Conservation (phyloP, 2,797 vertebrate genomes). For the Chromobotia macracanthus region DNA sequence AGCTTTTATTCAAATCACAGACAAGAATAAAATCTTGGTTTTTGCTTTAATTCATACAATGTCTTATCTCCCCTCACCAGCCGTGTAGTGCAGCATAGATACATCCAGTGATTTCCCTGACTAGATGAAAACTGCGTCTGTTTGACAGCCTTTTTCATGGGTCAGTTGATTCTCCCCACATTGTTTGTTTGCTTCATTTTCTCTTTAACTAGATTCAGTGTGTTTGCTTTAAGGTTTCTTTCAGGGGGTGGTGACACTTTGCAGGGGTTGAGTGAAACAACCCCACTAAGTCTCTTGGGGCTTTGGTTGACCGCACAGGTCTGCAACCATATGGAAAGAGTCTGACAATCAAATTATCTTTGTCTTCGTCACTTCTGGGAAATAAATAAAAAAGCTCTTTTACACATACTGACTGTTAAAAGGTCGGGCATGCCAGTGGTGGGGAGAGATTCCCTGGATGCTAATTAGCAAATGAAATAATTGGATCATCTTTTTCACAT, state of each 20-base stretch:
- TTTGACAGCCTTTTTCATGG: conserved; percentile 61
- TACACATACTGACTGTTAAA: conserved; percentile 44
- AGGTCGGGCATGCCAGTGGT: conserved; percentile 43
- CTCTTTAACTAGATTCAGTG: conserved; percentile 65
- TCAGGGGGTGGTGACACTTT: conserved; percentile 45
- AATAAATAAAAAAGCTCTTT: conserved; percentile 58
- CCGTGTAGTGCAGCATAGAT: conserved; percentile 30
- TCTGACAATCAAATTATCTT: conserved; percentile 67
- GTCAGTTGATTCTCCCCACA: conserved; percentile 61
- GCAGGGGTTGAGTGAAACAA: conserved; percentile 58
- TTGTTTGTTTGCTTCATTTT: conserved; percentile 62
- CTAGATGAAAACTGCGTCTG: conserved; percentile 48
- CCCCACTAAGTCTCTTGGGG: conserved; percentile 49
- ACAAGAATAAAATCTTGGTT: neutral
- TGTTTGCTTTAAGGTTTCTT: conserved; percentile 65
- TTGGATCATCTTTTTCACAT: conserved; percentile 66
- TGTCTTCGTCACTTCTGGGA: conserved; percentile 54
- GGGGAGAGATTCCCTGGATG: conserved; percentile 57
- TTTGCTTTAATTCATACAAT: conserved; percentile 44
- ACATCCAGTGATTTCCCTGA: conserved; percentile 34
- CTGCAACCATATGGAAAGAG: conserved; percentile 63
- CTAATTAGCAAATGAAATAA: conserved; percentile 72
- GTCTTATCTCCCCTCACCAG: conserved; percentile 65
- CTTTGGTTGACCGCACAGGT: conserved; percentile 52
- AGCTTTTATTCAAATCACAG: conserved; percentile 32